A percentile compares a stretch with the other conserved stretches of the same genome.
phyloP scores from a whole-genome alignment of 1,140 invertebrate genomes.

The Euura lappo region DNA sequence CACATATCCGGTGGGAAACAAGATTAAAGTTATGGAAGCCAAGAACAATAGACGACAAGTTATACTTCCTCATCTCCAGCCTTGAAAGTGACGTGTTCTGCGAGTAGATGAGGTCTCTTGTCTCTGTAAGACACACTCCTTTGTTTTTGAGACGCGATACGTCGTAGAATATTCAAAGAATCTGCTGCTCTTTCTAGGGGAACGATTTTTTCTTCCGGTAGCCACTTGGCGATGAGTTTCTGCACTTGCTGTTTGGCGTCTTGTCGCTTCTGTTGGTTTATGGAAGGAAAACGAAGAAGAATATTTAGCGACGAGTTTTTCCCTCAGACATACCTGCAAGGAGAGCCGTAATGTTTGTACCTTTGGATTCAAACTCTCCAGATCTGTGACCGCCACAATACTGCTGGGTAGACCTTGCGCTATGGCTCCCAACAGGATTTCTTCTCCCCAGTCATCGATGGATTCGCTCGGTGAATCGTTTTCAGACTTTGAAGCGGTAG shows the following conservation, averaged over 20 bases:
- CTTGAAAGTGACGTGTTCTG: conserved; percentile 78
- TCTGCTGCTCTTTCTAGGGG: conserved; percentile 78
- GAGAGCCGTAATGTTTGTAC: conserved; percentile 20
- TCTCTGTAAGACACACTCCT: conserved; percentile 76
- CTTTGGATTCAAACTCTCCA: conserved; percentile 73
- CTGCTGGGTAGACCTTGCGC: conserved; percentile 86
- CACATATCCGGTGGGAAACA: no score
- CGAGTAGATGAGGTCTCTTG: conserved; percentile 79
- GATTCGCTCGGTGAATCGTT: conserved; percentile 55
- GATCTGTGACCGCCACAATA: conserved; percentile 77
- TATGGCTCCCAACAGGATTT: conserved; percentile 73
- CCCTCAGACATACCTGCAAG: conserved; percentile 40
- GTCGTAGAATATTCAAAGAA: conserved; percentile 78
- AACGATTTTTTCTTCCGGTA: conserved; percentile 84
- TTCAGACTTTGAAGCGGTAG: conserved; percentile 59
- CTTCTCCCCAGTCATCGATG: conserved; percentile 79
- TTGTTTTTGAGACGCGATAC: conserved; percentile 83
- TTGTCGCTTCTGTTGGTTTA: conserved; percentile 66
- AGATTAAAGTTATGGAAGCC: no score
- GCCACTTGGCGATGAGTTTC: conserved; percentile 77
- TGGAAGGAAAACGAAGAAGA: conserved; percentile 13
- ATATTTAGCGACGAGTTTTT: conserved; percentile 8
- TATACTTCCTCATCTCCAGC: conserved; percentile 59
- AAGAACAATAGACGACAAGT: background rate
- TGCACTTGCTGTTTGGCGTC: conserved; percentile 78